Conservation (phyloP, 2,797 vertebrate species). For the Alca torda region DNA sequence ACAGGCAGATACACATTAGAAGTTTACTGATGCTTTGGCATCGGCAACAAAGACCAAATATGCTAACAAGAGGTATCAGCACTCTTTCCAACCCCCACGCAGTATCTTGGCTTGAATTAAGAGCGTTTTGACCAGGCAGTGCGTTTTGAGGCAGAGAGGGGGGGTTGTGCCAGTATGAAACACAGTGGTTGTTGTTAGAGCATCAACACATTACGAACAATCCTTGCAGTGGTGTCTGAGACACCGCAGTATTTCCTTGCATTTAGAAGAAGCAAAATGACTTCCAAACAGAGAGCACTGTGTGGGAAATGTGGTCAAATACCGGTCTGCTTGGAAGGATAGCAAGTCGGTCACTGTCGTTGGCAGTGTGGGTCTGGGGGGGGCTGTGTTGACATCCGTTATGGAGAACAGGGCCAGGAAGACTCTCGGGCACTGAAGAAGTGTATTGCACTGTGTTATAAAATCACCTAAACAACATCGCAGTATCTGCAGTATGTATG, state of each 20-base stretch:
- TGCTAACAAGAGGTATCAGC: neutral
- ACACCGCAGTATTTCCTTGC: neutral
- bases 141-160: neutral
- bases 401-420: neutral
- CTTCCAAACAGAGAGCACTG: neutral
- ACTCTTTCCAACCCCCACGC: neutral
- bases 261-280: neutral
- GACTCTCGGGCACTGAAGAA: neutral
- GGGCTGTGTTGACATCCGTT: neutral
- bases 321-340: neutral
- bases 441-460: neutral
- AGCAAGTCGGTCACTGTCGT: neutral
- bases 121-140: neutral
- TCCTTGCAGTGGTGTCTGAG: neutral
- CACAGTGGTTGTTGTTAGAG: neutral
- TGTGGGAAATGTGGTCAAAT: neutral
- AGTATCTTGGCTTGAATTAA: neutral
- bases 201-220: neutral
- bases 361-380: neutral
- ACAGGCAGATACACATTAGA: neutral
- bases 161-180: neutral
- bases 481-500: neutral
- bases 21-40: neutral
- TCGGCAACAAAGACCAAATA: neutral
- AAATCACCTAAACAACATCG: neutral